These are phyloP conservation scores for Drosophila vallismaia DNA, from an alignment of 2,888 invertebrate genomes.

Conservation along the genomic window DNA sequence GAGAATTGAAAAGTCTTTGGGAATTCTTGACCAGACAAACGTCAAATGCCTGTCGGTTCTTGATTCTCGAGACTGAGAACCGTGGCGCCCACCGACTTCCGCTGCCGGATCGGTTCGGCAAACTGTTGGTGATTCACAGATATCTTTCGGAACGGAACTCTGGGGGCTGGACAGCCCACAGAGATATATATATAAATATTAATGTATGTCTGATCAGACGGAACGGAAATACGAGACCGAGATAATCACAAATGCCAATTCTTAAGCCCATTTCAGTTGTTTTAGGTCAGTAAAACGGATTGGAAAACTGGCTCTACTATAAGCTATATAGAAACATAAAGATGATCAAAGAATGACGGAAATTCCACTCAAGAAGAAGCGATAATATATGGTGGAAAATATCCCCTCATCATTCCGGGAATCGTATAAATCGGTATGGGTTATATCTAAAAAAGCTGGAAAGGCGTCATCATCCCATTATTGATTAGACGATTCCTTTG, in stretches of 20 bases:
- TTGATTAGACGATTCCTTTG: slow-evolving; percentile 16
- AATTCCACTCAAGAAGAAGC: background rate
- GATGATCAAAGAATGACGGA: too few relatives aligned
- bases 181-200: background rate
- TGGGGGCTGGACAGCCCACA: slow-evolving; percentile 31
- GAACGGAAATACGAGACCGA: slow-evolving; percentile 33
- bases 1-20: background rate
- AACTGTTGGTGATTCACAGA: slow-evolving; percentile 51
- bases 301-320: slow-evolving; percentile 1
- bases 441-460: background rate
- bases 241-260: slow-evolving; percentile 22
- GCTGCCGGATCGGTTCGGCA: slow-evolving; percentile 38
- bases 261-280: slow-evolving; percentile 65
- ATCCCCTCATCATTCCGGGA: background rate
- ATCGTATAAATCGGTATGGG: slow-evolving; percentile 3
- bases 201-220: slow-evolving; percentile 28
- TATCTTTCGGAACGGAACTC: slow-evolving; percentile 40
- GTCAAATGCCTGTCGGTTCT: slow-evolving; percentile 51
- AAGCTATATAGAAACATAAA: too few relatives aligned
- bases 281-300: slow-evolving; percentile 69
- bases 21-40: slow-evolving; percentile 16
- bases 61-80: slow-evolving; percentile 41
- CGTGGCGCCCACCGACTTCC: slow-evolving; percentile 72
- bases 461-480: slow-evolving; percentile 21
- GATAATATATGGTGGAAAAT: slow-evolving; percentile 1